Percentiles rank a stretch among this genome's conserved stretches.
Conservation (phyloP, 2,113 vertebrate species). For the Oreochromis aureus region DNA sequence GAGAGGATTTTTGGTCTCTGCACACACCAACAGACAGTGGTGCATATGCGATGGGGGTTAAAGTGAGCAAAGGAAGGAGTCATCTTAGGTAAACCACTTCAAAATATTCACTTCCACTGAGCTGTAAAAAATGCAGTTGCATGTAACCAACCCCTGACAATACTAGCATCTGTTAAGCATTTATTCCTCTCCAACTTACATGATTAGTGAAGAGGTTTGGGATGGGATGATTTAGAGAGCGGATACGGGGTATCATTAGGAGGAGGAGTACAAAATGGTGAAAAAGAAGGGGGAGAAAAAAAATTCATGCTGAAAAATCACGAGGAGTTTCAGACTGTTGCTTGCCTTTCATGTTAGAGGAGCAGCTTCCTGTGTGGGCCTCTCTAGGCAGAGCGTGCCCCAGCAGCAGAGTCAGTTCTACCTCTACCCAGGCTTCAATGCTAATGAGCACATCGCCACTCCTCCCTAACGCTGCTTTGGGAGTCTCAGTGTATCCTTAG, state of each 20-base stretch:
- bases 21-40: background rate
- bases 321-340: background rate
- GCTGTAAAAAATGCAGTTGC: conserved; percentile 11
- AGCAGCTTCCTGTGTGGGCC: conserved; percentile 44
- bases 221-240: conserved; percentile 39
- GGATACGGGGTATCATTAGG: conserved; percentile 42
- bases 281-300: background rate
- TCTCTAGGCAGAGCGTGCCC: background rate
- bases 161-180: conserved; percentile 43
- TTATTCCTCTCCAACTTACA: conserved; percentile 29
- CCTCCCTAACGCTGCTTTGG: conserved; percentile 4
- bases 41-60: background rate
- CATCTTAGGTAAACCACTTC: background rate
- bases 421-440: conserved; percentile 18
- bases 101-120: background rate
- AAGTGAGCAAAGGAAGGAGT: background rate
- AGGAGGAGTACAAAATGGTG: conserved; percentile 30
- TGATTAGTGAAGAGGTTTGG: conserved; percentile 56
- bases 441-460: conserved; percentile 40
- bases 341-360: conserved; percentile 21
- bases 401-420: conserved; percentile 10
- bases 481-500: conserved; percentile 28
- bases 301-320: conserved; percentile 4
- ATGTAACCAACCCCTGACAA: conserved; percentile 35
- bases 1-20: background rate